Base-by-base conservation (phyloP, 2,888 invertebrate genomes). In the Dimorphilus gyrociliatus region DNA sequence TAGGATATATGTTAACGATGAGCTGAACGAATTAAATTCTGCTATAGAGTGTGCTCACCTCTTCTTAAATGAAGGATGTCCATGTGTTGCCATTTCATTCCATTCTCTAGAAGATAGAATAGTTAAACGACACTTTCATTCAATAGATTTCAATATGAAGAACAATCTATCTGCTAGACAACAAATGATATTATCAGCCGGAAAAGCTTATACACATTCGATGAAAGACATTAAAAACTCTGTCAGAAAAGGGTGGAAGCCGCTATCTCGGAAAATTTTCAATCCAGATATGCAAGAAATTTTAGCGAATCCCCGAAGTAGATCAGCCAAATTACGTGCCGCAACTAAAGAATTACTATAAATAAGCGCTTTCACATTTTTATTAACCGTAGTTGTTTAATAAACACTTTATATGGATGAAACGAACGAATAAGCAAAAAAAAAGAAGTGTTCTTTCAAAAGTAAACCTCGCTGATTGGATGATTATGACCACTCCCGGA, bases 1-100 rank as follows among this genome's bases (percentile, higher is more conserved):
- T 37, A 69, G 92, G 36, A 90, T 92, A 49, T 88, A 92, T 63
- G 81, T 92, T 0, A 92, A 92, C 55, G 81, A 92, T 59, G 92
- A 92, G 66, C 64, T 92, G 1, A 92, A 92, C 58, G 88, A 92
- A 68, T 71, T 92, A 2, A 81, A 88, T 65, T 81, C 79, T 57
- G 88, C 75, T 0, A 72, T 92, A 61, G 56, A 80, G 16, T 49
- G 85, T 32, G 78, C 85, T 0, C 72, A 75, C 38, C 33, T 42
- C 6, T 50, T 79, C 73, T 68, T 92, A 15, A 81, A 79, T 64
- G 61, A 73, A 0, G 73, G 41, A 21, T 90, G 90, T 0, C 68
- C 74, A 36, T 57, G 90, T 36, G 75, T 81, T 1, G 75, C 80
- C 0, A 72, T 92, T 23, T 75, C 82, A 10, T 92, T 90, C 60